Conservation (phyloP, 1,140 invertebrate species). For the Polypedilum pembai region DNA sequence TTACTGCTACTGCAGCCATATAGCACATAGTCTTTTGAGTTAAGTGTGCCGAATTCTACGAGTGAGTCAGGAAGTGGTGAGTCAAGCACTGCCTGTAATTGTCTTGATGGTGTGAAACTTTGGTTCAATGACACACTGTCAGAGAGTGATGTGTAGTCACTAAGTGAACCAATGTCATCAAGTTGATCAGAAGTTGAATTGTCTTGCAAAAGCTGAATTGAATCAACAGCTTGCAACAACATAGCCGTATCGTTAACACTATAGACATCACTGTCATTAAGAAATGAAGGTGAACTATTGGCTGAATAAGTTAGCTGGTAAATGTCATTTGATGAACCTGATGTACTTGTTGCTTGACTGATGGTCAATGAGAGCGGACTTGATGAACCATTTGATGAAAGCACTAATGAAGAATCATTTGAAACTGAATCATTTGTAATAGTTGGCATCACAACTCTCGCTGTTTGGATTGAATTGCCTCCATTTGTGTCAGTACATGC, state of each 20-base stretch:
- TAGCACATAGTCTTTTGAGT: slow-evolving; percentile 48
- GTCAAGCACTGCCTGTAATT: slow-evolving; percentile 61
- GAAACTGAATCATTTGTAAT: slow-evolving; percentile 10
- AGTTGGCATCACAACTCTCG: slow-evolving; percentile 37
- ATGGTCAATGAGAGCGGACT: slow-evolving; percentile 40
- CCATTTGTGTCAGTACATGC: slow-evolving; percentile 34
- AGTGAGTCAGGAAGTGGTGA: slow-evolving; percentile 68
- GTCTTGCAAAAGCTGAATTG: slow-evolving; percentile 60
- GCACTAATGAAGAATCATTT: slow-evolving; percentile 32
- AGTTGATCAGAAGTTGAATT: slow-evolving; percentile 54
- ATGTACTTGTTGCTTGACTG: slow-evolving; percentile 34
- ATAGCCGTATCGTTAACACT: slow-evolving; percentile 62
- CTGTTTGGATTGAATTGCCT: slow-evolving; percentile 37
- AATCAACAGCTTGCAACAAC: slow-evolving; percentile 55
- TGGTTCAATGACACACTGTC: slow-evolving; percentile 33
- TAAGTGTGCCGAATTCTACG: slow-evolving; percentile 71
- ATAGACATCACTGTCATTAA: slow-evolving; percentile 56
- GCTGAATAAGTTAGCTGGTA: slow-evolving; percentile 42
- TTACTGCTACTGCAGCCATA: slow-evolving; percentile 40
- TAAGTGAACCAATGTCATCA: slow-evolving; percentile 58
- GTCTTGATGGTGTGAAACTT: slow-evolving; percentile 32
- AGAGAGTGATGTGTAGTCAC: slow-evolving; percentile 50
- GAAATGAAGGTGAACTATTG: slow-evolving; percentile 36
- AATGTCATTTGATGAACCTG: slow-evolving; percentile 34
- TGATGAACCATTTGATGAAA: slow-evolving; percentile 33